These are phyloP conservation scores for Cotesia typhae DNA, from an alignment of 1,140 invertebrate species.

Conservation along the genomic window DNA sequence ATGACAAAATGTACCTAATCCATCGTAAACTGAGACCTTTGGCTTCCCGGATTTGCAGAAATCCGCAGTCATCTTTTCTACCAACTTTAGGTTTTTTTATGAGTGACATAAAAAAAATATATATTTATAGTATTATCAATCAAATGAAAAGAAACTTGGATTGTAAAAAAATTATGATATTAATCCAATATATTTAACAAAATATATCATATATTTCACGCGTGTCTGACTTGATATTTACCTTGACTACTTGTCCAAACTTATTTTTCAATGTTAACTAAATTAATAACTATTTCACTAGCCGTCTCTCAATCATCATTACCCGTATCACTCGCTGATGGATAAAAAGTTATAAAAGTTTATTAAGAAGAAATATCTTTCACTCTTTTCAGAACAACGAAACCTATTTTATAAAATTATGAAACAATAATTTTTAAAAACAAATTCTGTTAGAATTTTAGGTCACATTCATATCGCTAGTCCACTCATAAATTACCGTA, in stretches of 20 bases:
- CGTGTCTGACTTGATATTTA: constrained; percentile 16
- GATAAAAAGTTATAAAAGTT: no score
- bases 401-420: no score
- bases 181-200: no score
- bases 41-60: constrained; percentile 40
- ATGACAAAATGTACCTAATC: constrained; percentile 44
- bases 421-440: no score
- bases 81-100: neutral
- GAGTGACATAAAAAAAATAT: neutral
- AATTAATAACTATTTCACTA: neutral
- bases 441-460: no score
- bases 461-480: no score
- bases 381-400: no score
- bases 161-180: no score
- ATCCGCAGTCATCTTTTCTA: constrained; percentile 34
- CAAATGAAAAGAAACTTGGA: neutral
- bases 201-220: neutral
- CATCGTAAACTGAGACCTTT: constrained; percentile 41
- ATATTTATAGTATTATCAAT: constrained; percentile 6
- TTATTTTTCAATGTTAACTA: neutral
- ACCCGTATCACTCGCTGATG: no score
- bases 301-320: no score
- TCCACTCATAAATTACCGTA: no score
- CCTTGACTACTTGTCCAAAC: constrained; percentile 4
- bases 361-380: no score